Percentiles rank a stretch among this genome's conserved stretches.
phyloP scores from a whole-genome alignment of 2,797 vertebrate genomes.

The Galagoides demidoff region DNA sequence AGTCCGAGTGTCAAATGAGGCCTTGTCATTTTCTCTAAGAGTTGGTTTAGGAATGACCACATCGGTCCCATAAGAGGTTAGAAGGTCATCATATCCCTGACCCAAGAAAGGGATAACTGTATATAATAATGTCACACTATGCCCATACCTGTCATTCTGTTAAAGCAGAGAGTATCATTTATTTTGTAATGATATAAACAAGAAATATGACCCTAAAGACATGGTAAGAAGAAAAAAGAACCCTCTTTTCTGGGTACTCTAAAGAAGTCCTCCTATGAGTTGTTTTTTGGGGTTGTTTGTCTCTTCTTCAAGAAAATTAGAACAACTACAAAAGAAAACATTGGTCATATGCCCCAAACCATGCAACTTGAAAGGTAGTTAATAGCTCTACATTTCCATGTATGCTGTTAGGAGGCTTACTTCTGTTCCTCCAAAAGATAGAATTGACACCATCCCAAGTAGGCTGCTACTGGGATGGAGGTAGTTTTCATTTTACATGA shows the following conservation, averaged over 20 bases:
- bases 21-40: neutral
- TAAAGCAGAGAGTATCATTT: neutral
- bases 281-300: neutral
- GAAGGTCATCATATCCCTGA: neutral
- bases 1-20: neutral
- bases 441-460: neutral
- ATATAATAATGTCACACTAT: neutral
- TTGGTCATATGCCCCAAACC: neutral
- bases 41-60: neutral
- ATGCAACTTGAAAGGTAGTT: neutral
- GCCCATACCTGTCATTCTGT: neutral
- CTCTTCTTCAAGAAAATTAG: neutral
- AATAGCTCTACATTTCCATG: neutral
- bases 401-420: neutral
- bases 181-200: neutral
- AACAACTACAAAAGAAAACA: conserved; percentile 47
- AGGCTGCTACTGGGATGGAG: neutral
- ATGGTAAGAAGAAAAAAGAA: conserved; percentile 25
- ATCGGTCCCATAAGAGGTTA: neutral
- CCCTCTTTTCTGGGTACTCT: neutral
- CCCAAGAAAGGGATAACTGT: neutral
- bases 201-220: neutral
- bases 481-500: neutral
- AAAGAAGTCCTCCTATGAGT: conserved; percentile 14
- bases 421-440: conserved; percentile 12